phyloP scores from a whole-genome alignment of 1,140 invertebrate species.

The Anadara kagoshimensis region DNA sequence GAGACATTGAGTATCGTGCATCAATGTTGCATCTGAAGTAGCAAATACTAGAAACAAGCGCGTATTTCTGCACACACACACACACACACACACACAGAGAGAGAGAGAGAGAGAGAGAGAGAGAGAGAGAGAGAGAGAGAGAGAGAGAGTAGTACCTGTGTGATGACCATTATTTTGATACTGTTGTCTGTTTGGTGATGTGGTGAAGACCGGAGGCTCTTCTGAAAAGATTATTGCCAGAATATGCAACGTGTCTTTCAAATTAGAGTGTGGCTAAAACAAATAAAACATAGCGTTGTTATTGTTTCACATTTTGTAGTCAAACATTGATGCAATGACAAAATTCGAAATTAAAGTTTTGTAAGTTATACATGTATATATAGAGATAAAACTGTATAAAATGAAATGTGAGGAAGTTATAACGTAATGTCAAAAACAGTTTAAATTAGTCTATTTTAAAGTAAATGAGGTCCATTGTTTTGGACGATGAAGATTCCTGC shows the following conservation, averaged over 20 bases:
- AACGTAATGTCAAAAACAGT: neutral
- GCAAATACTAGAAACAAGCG: no score
- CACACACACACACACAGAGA: no score
- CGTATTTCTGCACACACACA: no score
- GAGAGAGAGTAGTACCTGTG: no score
- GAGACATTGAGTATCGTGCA: no score
- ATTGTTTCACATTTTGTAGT: neutral
- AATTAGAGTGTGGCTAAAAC: slow-evolving; percentile 84
- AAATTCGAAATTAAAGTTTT: neutral
- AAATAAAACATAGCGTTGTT: neutral
- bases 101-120: no score
- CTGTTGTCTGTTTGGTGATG: no score
- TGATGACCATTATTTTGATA: no score
- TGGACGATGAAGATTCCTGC: no score
- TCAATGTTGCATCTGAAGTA: no score
- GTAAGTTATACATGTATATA: neutral
- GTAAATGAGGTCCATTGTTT: no score
- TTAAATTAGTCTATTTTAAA: neutral
- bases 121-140: no score
- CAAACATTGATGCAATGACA: neutral
- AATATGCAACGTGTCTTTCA: slow-evolving; percentile 89
- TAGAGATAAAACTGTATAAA: neutral
- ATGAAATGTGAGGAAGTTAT: neutral
- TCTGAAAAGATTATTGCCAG: slow-evolving; percentile 96
- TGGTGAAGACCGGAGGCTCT: slow-evolving; percentile 85